phyloP scores from a whole-genome alignment of 2,113 vertebrate species.

The Mesoclemmys tuberculata region DNA sequence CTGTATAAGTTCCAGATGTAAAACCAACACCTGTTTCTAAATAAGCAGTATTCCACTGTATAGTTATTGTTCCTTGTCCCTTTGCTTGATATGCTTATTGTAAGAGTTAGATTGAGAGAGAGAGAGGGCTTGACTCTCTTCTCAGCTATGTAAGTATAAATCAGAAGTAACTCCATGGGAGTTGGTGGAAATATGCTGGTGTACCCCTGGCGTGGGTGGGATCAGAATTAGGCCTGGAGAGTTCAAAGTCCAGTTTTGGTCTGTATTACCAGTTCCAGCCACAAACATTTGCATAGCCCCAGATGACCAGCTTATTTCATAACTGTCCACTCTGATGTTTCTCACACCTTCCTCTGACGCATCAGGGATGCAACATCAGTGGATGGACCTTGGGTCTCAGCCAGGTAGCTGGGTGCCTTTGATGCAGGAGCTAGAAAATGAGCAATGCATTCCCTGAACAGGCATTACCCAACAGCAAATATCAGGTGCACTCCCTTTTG shows the following conservation, averaged over 20 bases:
- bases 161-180: not conserved
- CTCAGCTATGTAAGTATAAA: not conserved
- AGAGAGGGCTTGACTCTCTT: not conserved
- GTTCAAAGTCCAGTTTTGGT: not conserved
- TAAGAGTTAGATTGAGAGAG: not conserved
- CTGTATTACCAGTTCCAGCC: not conserved
- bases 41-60: too few species aligned
- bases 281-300: not conserved
- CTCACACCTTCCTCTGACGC: not conserved
- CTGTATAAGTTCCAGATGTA: not conserved
- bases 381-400: not conserved
- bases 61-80: not conserved
- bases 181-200: not conserved
- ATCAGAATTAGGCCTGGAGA: too few species aligned
- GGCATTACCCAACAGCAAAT: not conserved
- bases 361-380: not conserved
- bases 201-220: not conserved
- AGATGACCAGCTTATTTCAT: not conserved
- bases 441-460: not conserved
- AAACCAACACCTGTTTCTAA: not conserved
- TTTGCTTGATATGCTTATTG: not conserved
- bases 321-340: not conserved
- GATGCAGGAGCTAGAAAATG: not conserved
- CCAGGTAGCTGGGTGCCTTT: not conserved
- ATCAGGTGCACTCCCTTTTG: too few species aligned